Evolutionary conservation across 2,797 vertebrate genomes (phyloP).

Genomic region (Hydrophis major): DNA sequence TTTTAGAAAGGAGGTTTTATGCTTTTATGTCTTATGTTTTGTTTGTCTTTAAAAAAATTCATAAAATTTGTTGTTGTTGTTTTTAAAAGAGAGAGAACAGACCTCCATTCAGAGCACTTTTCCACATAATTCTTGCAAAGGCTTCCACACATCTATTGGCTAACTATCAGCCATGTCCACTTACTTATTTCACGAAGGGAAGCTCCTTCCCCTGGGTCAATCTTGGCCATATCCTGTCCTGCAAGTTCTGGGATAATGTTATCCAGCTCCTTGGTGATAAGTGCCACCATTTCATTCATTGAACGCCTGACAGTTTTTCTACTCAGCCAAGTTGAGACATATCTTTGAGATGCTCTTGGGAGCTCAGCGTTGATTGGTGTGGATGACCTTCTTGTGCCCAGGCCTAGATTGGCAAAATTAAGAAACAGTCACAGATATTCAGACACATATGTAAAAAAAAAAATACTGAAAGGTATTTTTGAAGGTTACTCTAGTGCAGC

Average conservation of each 20-base stretch:
- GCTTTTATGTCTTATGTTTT: no score
- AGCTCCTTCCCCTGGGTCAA: neutral
- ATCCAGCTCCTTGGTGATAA: slow-evolving; percentile 33
- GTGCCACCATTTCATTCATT: slow-evolving; percentile 33
- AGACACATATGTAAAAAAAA: neutral
- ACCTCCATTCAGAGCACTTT: neutral
- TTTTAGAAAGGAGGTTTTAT: no score
- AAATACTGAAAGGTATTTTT: neutral
- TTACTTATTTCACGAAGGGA: slow-evolving; percentile 24
- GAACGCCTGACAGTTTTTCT: neutral
- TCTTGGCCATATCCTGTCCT: neutral
- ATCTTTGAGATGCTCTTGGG: neutral
- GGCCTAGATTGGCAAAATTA: slow-evolving; percentile 36
- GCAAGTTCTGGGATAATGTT: slow-evolving; percentile 1
- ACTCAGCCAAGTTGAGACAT: neutral
- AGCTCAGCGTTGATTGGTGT: neutral
- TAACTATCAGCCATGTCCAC: neutral
- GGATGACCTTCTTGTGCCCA: slow-evolving; percentile 9
- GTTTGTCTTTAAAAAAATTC: no score
- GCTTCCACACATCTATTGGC: neutral
- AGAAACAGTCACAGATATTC: neutral
- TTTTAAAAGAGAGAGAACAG: no score
- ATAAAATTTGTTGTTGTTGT: no score
- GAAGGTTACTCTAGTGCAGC: neutral
- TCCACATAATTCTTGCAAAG: neutral